Evolutionary conservation across 2,113 vertebrate species (phyloP).

Genomic region (Rhipidura dahli): DNA sequence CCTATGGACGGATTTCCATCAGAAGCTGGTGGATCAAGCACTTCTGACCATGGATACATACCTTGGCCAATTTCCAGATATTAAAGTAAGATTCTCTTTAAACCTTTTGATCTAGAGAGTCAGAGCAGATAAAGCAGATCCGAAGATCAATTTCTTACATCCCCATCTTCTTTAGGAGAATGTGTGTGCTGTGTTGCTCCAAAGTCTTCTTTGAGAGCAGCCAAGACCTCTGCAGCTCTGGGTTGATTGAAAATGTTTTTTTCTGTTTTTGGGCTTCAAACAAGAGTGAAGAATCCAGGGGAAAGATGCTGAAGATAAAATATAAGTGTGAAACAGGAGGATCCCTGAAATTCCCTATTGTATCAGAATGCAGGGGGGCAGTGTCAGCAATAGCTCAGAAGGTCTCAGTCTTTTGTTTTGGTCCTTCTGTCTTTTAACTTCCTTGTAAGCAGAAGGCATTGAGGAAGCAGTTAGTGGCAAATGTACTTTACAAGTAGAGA

Average conservation of each 20-base stretch:
- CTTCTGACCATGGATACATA: constrained; percentile 98
- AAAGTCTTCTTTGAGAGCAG: background rate
- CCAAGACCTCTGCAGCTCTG: background rate
- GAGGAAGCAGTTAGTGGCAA: background rate
- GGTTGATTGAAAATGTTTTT: background rate
- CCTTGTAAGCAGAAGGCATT: background rate
- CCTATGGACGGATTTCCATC: constrained; percentile 95
- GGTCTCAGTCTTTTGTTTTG: background rate
- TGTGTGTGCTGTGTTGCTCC: background rate
- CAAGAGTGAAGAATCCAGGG: background rate
- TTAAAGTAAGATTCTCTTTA: constrained; percentile 81
- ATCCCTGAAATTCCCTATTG: background rate
- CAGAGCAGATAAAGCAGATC: background rate
- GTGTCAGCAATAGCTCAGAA: background rate
- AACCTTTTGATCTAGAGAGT: background rate
- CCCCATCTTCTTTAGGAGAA: background rate
- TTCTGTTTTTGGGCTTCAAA: background rate
- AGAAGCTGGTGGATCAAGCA: constrained; percentile 95
- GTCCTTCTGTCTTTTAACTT: background rate
- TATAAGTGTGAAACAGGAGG: background rate
- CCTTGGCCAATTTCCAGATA: constrained; percentile 97
- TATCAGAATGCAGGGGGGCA: background rate
- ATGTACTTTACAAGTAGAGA: background rate
- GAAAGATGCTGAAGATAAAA: background rate
- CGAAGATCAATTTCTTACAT: background rate